Evolutionary conservation across 2,797 vertebrate species (phyloP).

Genomic region (Acanthornis magna): DNA sequence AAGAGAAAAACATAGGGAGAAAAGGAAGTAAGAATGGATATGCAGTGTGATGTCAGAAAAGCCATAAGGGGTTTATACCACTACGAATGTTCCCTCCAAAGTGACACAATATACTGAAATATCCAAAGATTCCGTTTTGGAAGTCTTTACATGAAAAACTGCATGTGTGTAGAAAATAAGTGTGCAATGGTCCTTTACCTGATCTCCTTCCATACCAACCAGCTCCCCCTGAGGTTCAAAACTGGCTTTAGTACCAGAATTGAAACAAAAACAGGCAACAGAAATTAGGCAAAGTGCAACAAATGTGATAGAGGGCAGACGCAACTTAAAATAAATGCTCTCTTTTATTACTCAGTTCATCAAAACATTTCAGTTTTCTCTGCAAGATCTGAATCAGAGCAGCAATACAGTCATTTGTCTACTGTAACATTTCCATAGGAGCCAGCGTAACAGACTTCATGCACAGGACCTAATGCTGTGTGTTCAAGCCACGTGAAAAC

Average conservation of each 20-base stretch:
- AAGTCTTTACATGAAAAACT: neutral
- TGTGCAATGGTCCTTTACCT: neutral
- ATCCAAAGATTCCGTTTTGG: neutral
- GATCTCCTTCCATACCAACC: neutral
- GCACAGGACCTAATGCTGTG: neutral
- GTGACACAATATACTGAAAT: neutral
- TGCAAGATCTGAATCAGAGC: neutral
- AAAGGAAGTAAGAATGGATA: neutral
- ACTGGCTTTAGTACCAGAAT: neutral
- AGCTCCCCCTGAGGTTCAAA: neutral
- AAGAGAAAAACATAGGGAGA: neutral
- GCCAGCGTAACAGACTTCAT: neutral
- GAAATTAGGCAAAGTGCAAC: neutral
- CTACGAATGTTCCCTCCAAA: neutral
- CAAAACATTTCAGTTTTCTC: neutral
- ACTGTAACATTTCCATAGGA: neutral
- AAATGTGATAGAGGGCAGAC: slow-evolving; percentile 3
- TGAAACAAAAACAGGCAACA: neutral
- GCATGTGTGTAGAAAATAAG: neutral
- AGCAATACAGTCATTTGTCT: neutral
- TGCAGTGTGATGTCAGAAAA: neutral
- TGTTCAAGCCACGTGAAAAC: neutral
- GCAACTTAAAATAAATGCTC: slow-evolving; percentile 6
- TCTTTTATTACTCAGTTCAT: slow-evolving; percentile 46
- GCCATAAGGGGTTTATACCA: neutral